A percentile compares a stretch with the other conserved stretches of the same genome.
Conservation (phyloP, 2,888 invertebrate species). For the Urechis unicinctus region DNA sequence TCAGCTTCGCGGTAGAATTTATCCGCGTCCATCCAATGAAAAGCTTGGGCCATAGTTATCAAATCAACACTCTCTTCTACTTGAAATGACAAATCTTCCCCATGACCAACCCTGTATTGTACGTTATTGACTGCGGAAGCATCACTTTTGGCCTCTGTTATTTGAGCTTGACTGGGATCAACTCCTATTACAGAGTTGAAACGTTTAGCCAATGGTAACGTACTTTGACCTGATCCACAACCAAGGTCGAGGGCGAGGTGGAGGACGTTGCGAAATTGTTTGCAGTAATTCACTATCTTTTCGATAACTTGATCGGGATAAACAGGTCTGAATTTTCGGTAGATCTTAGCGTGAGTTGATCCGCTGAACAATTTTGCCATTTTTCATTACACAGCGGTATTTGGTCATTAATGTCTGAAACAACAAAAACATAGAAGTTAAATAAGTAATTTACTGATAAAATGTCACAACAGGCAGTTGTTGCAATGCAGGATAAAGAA, state of each 20-base stretch:
- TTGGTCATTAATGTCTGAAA: too few relatives aligned
- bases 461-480: too few relatives aligned
- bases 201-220: constrained; percentile 4
- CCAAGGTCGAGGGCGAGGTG: constrained; percentile 4
- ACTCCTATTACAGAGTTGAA: constrained; percentile 8
- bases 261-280: not conserved
- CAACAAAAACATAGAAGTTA: too few relatives aligned
- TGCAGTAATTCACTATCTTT: not conserved
- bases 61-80: constrained; percentile 26
- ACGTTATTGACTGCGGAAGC: not conserved
- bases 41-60: constrained; percentile 35
- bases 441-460: too few relatives aligned
- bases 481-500: too few relatives aligned
- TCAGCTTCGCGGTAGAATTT: constrained; percentile 50
- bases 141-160: constrained; percentile 4
- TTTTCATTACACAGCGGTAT: too few relatives aligned
- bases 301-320: not conserved
- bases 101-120: constrained; percentile 39
- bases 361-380: not conserved
- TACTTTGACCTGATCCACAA: constrained; percentile 12
- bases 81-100: constrained; percentile 44
- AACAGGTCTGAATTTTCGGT: not conserved
- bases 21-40: constrained; percentile 53
- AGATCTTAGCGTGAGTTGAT: not conserved
- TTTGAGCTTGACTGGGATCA: constrained; percentile 11